Evolutionary conservation across 2,888 invertebrate genomes (phyloP).

Genomic region (Cryptus viduatorius): DNA sequence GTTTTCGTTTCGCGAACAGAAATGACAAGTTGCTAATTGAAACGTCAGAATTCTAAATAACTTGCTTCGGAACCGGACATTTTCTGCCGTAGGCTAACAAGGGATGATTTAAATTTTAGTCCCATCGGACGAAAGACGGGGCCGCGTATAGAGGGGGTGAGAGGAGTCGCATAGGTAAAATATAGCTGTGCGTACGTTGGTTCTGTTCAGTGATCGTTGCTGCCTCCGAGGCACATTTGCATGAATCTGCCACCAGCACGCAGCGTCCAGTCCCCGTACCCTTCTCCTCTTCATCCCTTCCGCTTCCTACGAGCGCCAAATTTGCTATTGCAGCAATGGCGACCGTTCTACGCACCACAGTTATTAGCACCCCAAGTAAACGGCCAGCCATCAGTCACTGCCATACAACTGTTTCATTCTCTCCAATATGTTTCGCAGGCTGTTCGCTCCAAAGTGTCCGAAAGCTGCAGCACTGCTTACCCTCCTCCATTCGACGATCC

Average conservation of each 20-base stretch:
- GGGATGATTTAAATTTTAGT: conserved; percentile 55
- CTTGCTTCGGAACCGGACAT: background rate
- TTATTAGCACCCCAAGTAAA: conserved; percentile 33
- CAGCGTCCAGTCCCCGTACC: conserved; percentile 28
- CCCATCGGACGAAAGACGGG: conserved; percentile 51
- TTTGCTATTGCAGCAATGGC: conserved; percentile 71
- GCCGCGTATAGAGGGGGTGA: background rate
- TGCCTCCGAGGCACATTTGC: conserved; percentile 70
- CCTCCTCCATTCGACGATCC: background rate
- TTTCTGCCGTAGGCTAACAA: background rate
- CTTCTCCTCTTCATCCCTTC: background rate
- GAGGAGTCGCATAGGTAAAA: conserved; percentile 46
- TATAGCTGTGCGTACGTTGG: conserved; percentile 43
- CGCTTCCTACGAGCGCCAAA: conserved; percentile 74
- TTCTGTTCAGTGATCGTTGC: conserved; percentile 39
- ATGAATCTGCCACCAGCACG: conserved; percentile 73
- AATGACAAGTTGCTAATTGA: conserved; percentile 1
- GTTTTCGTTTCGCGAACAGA: background rate
- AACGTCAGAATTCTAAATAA: background rate
- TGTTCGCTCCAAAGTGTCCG: background rate
- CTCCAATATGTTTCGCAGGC: conserved; percentile 26
- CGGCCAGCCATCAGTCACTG: conserved; percentile 5
- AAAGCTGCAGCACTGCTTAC: background rate
- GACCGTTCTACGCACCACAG: conserved; percentile 30
- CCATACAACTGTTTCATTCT: conserved; percentile 14